A percentile compares a stretch with the other conserved stretches of the same genome.
Conservation (phyloP, 2,888 invertebrate species). For the Luffia ferchaultella region DNA sequence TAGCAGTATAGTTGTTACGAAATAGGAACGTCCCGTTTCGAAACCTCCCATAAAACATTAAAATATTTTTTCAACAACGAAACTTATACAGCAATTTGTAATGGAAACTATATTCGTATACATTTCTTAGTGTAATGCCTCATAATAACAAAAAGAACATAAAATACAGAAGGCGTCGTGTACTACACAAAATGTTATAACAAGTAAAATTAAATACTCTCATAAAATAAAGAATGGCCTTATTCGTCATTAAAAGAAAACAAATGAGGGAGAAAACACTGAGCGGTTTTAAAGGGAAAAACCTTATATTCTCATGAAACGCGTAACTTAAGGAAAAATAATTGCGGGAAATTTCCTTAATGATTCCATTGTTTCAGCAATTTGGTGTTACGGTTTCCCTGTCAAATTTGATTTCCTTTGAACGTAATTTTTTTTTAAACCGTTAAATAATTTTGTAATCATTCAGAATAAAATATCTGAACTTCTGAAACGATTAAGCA, state of each 20-base stretch:
- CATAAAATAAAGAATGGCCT: neutral
- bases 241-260: neutral
- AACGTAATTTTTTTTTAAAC: neutral
- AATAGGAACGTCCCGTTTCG: too few relatives aligned
- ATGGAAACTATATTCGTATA: too few relatives aligned
- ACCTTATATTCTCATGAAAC: neutral
- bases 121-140: too few relatives aligned
- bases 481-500: too few relatives aligned
- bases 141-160: too few relatives aligned
- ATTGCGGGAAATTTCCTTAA: constrained; percentile 45
- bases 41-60: too few relatives aligned
- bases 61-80: too few relatives aligned
- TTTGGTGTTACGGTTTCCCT: neutral
- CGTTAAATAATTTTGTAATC: neutral
- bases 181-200: neutral
- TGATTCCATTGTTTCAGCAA: constrained; percentile 30
- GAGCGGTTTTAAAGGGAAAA: neutral
- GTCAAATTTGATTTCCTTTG: neutral
- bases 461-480: neutral
- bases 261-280: neutral
- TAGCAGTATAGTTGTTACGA: too few relatives aligned
- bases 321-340: constrained; percentile 34
- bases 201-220: neutral
- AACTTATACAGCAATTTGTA: too few relatives aligned
- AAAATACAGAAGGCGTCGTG: neutral